Base-by-base conservation (phyloP, 2,113 vertebrate genomes). In the Reinhardtius hippoglossoides region DNA sequence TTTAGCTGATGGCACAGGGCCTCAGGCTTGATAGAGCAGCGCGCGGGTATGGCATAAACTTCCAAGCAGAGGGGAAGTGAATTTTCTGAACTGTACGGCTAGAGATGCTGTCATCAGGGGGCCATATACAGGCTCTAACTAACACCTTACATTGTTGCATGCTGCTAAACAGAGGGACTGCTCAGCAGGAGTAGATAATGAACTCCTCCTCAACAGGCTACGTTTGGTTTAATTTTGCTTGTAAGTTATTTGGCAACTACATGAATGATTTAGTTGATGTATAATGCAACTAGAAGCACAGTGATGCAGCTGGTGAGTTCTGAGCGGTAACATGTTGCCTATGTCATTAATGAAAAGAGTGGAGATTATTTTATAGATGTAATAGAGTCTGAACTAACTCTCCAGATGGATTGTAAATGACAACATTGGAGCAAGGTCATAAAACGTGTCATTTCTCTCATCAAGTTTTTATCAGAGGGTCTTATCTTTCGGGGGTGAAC, bases 171-270 rank as follows among this genome's bases (percentile, higher is more conserved):
- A 40, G 42, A 26, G 62, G 54, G 24, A 67, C 10, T 44, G 23
- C 26, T 67, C 64, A 67, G 48, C 26, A 48, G 48, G 64, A 35
- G 50, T 3, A 18, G 27, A 52, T 52, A 8, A 54, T 67, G 18
- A n/a, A 54, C 48, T 67, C 48, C 46, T 48, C 46, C 64, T 66
- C 46, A 52, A 66, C 44, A 66, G 24, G 21, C 61, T 15, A 35
- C 27, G 9, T 60, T 35, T n/a, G 58, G 26, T 57, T 37, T 37
- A 10, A 6, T 61, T 40, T 20, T 37, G 18, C 31, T 20, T 23
- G 3, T 42, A 44, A 16, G n/a, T 69, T 69, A n/a, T 69, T 77
- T 69, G 37, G 46, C 66, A 44, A 44, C 35, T 55, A 26, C 48
- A 69, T 13, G 54, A 69, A 27, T 37, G 37, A 37, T 64, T 63